Evolutionary conservation across 2,888 invertebrate species (phyloP), one percentile per base, ranked within the genome.

Genomic region (Minunthozetes semirufus): DNA sequence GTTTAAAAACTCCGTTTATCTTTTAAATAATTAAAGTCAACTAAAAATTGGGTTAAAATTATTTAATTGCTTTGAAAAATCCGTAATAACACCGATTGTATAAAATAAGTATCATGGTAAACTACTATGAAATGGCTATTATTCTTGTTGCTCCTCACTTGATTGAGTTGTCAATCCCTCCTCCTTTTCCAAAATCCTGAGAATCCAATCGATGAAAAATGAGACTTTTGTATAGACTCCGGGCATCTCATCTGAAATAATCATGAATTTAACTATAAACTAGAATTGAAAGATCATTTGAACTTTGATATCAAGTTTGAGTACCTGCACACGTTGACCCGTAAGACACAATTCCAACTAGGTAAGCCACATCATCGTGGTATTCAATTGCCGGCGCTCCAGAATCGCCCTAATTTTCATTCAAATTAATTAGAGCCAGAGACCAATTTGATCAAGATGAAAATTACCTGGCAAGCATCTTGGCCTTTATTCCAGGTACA

Each of bases 331-430:
- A 78, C 17, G 75, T 75, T 53, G 75, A 77, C 1, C 77, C 77
- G 27, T 77, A 78, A 1, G 77, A 78, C 0, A 78, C 77, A 17
- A 78, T 76, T 0, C 78, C 77, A 11, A 78, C 72, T 59, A 75
- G 75, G 17, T 71, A 76, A 22, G 76, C 59, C n/a, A 72, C 61
- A 27, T 76, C 73, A 22, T 66, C 53, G 19, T 72, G 53, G 15
- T 70, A 29, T 0, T 71, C 63, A 29, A 75, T 75, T 25, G 77
- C 59, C 0, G 78, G 78, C 5, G 76, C 77, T 5, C 78, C 78
- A n/a, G 68, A 68, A 42, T 68, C 68, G 2, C 68, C 68, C 68
- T 68, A 5, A 66, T 15, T 15, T 25, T 63, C 27, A 17, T 27
- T 13, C 4, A n/a, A 63, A 22, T 5, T 5, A 0, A 33, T 17